A percentile compares a stretch with the other conserved stretches of the same genome.
These are phyloP conservation scores for Heterodera filipjevi DNA, from an alignment of 2,888 invertebrate genomes.

Conservation along the genomic window DNA sequence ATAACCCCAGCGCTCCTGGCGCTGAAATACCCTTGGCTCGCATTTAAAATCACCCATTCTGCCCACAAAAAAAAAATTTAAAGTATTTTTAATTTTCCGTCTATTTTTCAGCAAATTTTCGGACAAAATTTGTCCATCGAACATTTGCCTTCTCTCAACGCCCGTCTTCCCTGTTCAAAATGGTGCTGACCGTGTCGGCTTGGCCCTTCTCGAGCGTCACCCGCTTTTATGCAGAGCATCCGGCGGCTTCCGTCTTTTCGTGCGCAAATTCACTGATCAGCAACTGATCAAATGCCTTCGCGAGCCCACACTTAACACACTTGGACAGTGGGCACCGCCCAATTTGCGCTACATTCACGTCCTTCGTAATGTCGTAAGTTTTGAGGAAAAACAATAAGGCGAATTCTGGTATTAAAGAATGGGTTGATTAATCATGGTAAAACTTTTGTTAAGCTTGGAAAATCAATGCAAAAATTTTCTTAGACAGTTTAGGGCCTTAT, in stretches of 20 bases:
- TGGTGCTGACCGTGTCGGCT: constrained; percentile 3
- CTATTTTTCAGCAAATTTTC: background rate
- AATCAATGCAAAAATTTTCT: too few relatives aligned
- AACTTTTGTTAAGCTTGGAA: too few relatives aligned
- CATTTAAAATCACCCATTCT: too few relatives aligned
- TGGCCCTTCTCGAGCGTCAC: constrained; percentile 13
- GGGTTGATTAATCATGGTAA: too few relatives aligned
- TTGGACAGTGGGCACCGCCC: constrained; percentile 12
- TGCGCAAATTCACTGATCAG: constrained; percentile 23
- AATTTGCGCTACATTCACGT: constrained; percentile 22
- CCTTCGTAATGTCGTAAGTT: constrained; percentile 3
- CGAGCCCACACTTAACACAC: constrained; percentile 13
- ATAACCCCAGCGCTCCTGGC: too few relatives aligned
- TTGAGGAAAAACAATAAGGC: too few relatives aligned
- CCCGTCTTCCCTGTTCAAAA: background rate
- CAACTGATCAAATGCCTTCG: constrained; percentile 13
- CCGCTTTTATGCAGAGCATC: background rate
- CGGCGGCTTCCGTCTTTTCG: constrained; percentile 25
- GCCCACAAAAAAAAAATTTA: too few relatives aligned
- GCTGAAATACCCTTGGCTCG: too few relatives aligned
- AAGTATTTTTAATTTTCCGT: background rate
- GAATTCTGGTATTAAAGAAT: too few relatives aligned
- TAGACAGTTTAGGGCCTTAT: background rate
- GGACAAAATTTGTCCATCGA: background rate
- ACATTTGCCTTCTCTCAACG: background rate